Evolutionary conservation across 1,140 invertebrate genomes (phyloP).

Genomic region (Drosophila erecta): DNA sequence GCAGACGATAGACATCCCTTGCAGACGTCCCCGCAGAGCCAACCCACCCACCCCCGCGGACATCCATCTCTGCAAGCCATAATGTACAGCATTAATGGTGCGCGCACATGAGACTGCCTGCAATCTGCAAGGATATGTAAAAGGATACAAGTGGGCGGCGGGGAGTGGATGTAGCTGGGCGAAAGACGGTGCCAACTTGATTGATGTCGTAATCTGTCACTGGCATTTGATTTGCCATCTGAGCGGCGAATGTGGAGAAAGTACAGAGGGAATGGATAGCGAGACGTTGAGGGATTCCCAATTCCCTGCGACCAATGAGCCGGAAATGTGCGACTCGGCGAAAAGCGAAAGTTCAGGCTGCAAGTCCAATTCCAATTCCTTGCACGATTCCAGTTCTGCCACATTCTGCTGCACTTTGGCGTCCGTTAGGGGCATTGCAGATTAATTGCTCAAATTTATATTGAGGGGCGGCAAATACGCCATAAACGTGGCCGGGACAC

Average conservation of each 20-base stretch:
- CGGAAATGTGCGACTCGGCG: constrained; percentile 38
- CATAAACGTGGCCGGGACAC: constrained; percentile 20
- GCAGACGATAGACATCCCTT: background rate
- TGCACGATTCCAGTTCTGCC: background rate
- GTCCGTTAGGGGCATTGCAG: background rate
- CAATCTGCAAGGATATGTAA: constrained; percentile 60
- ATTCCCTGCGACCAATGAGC: constrained; percentile 18
- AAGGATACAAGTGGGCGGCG: constrained; percentile 56
- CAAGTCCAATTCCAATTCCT: no score
- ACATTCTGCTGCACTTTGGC: constrained; percentile 2
- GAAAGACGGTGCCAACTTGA: constrained; percentile 57
- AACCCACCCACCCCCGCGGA: no score
- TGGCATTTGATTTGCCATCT: constrained; percentile 73
- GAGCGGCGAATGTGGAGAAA: background rate
- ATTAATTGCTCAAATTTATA: constrained; percentile 61
- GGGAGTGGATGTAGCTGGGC: constrained; percentile 11
- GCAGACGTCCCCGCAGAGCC: no score
- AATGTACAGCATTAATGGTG: constrained; percentile 71
- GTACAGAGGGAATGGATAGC: background rate
- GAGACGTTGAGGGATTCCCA: constrained; percentile 35
- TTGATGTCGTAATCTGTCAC: constrained; percentile 79
- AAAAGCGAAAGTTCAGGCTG: constrained; percentile 31
- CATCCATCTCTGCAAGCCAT: constrained; percentile 43
- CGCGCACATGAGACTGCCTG: constrained; percentile 57
- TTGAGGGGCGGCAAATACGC: constrained; percentile 9